Evolutionary conservation across 92 coral and sea anemone species (phyloP), one percentile per base, ranked within the genome.

Genomic region (Epizoanthus rinbou): DNA sequence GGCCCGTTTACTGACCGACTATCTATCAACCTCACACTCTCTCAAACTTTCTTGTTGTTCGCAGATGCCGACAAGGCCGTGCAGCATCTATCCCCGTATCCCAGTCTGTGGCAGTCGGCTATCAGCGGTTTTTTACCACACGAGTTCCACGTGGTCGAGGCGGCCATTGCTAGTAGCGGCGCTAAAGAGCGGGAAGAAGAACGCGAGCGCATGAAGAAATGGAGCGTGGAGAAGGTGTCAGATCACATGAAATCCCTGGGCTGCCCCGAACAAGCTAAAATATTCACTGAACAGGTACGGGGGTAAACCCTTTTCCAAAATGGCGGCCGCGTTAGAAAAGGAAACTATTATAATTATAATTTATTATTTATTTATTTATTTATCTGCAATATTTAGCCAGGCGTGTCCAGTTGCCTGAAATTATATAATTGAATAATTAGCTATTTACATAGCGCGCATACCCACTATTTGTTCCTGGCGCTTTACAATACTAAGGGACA

Each of bases 31-130:
- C 25, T 9, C 8, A 21, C 0, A 37, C 6, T 37, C 43, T 64
- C 16, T 31, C 17, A 64, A 23, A 8, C 22, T 31, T 16, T 22
- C 5, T 24, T 25, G 69, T 24, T 24, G 5, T 64, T 64, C 69
- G 10, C 79, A 89, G 92, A 69, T 50, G 92, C 90, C 25, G 94
- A 90, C 81, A 90, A 90, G 69, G 92, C 87, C 15, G 85, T 90
- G 8, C 94, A 88, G 62, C 87, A 88, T 79, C 65, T 66, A 50
- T 71, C 94, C 13, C 87, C 92, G 0, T 89, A 86, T 64, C 79
- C 92, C 11, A 82, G 75, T 10, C 92, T 88, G 0, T 89, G 92
- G 92, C 92, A 82, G 28, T 82, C 84, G 9, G 80, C 84, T 11
- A 75, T 85, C 74, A 82, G 75, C 21, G 85, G 75, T 56, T 69